A percentile compares a stretch with the other conserved stretches of the same genome.
These are phyloP conservation scores for Habropoda laboriosa DNA, from an alignment of 1,140 invertebrate genomes.

Conservation along the genomic window DNA sequence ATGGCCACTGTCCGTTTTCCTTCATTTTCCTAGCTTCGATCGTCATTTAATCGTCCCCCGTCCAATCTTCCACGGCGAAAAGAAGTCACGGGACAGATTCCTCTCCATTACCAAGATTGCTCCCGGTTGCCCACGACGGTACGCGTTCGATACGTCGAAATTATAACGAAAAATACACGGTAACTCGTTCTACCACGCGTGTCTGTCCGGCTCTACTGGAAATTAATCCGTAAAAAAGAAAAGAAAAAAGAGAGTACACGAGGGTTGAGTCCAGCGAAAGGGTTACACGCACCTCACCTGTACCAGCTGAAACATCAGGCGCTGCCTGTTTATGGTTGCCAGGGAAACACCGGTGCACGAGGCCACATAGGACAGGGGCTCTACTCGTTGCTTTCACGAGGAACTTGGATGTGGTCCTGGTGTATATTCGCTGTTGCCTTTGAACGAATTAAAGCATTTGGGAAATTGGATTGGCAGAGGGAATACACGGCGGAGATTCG, in stretches of 20 bases:
- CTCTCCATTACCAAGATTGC: conserved; percentile 63
- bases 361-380: conserved; percentile 29
- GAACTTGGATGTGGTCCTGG: not conserved
- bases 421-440: not conserved
- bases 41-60: not conserved
- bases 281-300: conserved; percentile 48
- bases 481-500: not conserved
- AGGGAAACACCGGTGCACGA: conserved; percentile 58
- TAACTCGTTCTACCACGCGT: too few relatives aligned
- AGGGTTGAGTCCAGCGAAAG: conserved; percentile 7
- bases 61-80: not conserved
- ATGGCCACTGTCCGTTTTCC: not conserved
- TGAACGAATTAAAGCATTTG: conserved; percentile 25
- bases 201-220: conserved; percentile 55
- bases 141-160: conserved; percentile 9
- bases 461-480: conserved; percentile 24
- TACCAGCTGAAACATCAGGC: conserved; percentile 36
- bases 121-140: conserved; percentile 11
- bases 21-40: conserved; percentile 7
- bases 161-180: too few relatives aligned
- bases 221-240: conserved; percentile 61
- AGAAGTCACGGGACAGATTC: conserved; percentile 39
- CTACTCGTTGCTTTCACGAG: not conserved
- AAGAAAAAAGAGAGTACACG: not conserved
- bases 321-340: conserved; percentile 63